Percentiles rank a stretch among this genome's conserved stretches.
Evolutionary conservation across 2,888 invertebrate species (phyloP).

Genomic region (Pelosia muscerda): DNA sequence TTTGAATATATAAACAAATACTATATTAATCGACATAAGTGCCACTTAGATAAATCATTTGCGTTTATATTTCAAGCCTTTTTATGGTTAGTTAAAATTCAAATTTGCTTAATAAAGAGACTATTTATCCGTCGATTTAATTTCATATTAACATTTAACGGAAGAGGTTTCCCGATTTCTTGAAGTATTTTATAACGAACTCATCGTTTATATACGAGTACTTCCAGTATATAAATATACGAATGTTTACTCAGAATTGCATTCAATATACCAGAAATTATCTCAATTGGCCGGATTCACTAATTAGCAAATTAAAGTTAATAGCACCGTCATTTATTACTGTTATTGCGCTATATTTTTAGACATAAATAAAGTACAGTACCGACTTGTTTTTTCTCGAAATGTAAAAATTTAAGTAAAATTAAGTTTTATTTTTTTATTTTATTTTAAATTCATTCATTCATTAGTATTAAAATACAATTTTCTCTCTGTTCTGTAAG

Average conservation of each 20-base stretch:
- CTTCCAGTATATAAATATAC: background rate
- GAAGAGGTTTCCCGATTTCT: conserved; percentile 40
- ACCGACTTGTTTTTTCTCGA: too few species aligned
- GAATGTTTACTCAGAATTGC: conserved; percentile 6
- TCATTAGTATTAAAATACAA: background rate
- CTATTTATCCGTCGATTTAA: background rate
- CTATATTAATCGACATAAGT: background rate
- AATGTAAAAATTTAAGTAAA: too few species aligned
- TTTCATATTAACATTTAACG: conserved; percentile 17
- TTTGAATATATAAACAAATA: conserved; percentile 24
- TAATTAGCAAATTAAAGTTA: background rate
- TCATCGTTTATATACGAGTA: background rate
- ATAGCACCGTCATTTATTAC: background rate
- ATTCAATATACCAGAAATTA: conserved; percentile 10
- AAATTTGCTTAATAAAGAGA: background rate
- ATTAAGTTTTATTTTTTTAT: too few species aligned
- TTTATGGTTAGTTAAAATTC: background rate
- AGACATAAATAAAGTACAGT: background rate
- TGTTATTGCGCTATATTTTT: background rate
- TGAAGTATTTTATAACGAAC: conserved; percentile 2
- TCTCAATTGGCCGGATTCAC: background rate
- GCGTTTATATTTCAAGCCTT: background rate
- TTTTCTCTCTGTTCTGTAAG: background rate
- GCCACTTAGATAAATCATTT: background rate
- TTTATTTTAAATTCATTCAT: too few species aligned